Evolutionary conservation across 2,797 vertebrate species (phyloP), one percentile per base, ranked within the genome.

Genomic region (Gymnocypris eckloni): DNA sequence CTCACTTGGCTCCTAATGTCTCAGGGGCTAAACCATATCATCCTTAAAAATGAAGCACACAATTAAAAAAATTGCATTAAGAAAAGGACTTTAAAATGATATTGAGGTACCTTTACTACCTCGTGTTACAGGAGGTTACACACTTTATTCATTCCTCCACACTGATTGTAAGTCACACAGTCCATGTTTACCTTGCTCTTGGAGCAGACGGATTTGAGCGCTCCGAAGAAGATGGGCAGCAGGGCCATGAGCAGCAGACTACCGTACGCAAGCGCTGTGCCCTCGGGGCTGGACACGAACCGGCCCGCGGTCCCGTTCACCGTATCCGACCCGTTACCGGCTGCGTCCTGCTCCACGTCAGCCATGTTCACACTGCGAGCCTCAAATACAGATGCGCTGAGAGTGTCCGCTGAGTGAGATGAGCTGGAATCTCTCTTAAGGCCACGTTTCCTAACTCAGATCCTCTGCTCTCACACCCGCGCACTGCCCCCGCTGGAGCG

Each of bases 221-320:
- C 97, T 28, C 98, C 97, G 91, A 98, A 98, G 93, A 98, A 98
- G 93, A 99, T 99, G 92, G 98, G 98, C 93, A 99, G 92, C 77
- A 99, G 95, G 13, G 97, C 98, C 97, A 99, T 98, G 90, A 97
- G 56, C 81, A 99, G 95, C 89, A 98, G 95, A 91, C 97, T 98
- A 72, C 97, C 97, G 92, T 99, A 99, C 4, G 97, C 98, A 93
- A 99, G 94, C 73, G 97, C 97, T 1, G 97, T 96, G 77, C 98
- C 97, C 94, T 98, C 97, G 22, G 97, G 93, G 3, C 96, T 97
- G 81, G 97, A 96, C 8, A 97, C 96, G 18, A 97, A 96, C n/a
- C 95, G 95, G 1, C 91, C 86, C 76, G 83, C 93, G 18, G 96
- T 94, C 1, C 91, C 95, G 91, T 97, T 97, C 2, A 94, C 89